Evolutionary conservation across 30 jellyfish, hydroid and myxozoan genomes (phyloP).

Genomic region (Hydractinia echinata): DNA sequence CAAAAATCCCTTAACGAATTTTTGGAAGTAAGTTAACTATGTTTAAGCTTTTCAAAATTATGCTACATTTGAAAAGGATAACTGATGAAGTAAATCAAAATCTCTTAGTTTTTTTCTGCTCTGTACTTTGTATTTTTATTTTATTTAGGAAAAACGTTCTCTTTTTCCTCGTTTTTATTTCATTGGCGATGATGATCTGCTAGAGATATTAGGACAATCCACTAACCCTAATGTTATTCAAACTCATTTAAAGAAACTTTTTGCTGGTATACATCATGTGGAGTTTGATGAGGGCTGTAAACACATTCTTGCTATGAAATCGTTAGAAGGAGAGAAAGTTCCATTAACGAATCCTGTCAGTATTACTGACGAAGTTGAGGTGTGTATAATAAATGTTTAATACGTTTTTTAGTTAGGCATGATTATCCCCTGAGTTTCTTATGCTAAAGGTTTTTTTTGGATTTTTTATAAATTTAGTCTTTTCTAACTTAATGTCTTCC

Average conservation of each 20-base stretch:
- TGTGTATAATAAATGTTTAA: conserved; percentile 6
- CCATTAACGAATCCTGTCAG: conserved; percentile 56
- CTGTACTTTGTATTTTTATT: not conserved
- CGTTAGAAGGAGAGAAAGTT: conserved; percentile 94
- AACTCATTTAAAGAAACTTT: conserved; percentile 91
- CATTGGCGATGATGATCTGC: conserved; percentile 97
- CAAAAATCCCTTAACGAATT: conserved; percentile 94
- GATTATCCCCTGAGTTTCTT: not conserved
- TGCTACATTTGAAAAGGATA: not conserved
- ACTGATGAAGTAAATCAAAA: not conserved
- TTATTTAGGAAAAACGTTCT: conserved; percentile 88
- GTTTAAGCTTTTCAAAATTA: not conserved
- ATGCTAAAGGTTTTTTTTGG: not conserved
- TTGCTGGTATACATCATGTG: conserved; percentile 97
- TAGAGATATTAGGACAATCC: conserved; percentile 93
- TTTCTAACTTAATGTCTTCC: too few relatives aligned
- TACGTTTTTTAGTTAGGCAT: not conserved
- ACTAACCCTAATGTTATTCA: conserved; percentile 97
- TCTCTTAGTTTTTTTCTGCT: not conserved
- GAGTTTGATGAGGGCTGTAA: conserved; percentile 66
- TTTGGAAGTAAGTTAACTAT: conserved; percentile 70
- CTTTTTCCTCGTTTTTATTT: conserved; percentile 95
- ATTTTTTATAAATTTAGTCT: too few relatives aligned
- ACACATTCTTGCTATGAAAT: conserved; percentile 78
- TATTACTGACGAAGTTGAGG: conserved; percentile 92